A percentile compares a stretch with the other conserved stretches of the same genome.
phyloP scores from a whole-genome alignment of 2,888 invertebrate genomes.

The Rambutsinella grinnellia region DNA sequence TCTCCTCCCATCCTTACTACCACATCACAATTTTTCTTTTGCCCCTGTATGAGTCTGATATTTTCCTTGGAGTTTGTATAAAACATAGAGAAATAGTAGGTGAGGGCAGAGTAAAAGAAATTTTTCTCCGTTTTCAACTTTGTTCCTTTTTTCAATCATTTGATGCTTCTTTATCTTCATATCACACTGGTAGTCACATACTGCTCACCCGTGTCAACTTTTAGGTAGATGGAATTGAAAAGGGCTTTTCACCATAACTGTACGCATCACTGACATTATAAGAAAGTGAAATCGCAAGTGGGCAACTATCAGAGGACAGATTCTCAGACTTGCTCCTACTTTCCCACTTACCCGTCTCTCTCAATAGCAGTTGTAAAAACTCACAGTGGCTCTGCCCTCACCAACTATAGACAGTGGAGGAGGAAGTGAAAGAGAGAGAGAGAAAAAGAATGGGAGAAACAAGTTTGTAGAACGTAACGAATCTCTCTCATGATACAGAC shows the following conservation, averaged over 20 bases:
- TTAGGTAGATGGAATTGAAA: conserved; percentile 43
- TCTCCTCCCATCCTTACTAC: conserved; percentile 19
- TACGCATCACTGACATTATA: conserved; percentile 40
- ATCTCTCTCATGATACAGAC: conserved; percentile 28
- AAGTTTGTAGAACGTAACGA: conserved; percentile 28
- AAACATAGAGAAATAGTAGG: no score
- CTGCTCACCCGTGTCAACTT: conserved; percentile 24
- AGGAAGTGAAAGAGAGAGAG: background rate
- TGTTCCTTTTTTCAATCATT: conserved; percentile 10
- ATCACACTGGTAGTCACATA: background rate
- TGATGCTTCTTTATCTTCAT: conserved; percentile 8
- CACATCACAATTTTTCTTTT: background rate
- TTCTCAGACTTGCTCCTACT: conserved; percentile 19
- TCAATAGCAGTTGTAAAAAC: background rate
- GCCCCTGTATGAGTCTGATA: background rate
- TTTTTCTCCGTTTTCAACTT: background rate
- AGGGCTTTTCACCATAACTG: conserved; percentile 43
- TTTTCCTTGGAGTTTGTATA: background rate
- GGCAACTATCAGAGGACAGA: conserved; percentile 41
- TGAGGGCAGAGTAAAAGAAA: no score
- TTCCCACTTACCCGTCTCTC: no score
- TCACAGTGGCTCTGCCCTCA: no score
- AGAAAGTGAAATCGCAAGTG: conserved; percentile 47
- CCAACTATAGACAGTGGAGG: no score
- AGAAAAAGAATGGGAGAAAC: conserved; percentile 1